Percentiles rank a stretch among this genome's conserved stretches.
Conservation (phyloP, 2,797 vertebrate genomes). For the Muraenolepis orangiensis region DNA sequence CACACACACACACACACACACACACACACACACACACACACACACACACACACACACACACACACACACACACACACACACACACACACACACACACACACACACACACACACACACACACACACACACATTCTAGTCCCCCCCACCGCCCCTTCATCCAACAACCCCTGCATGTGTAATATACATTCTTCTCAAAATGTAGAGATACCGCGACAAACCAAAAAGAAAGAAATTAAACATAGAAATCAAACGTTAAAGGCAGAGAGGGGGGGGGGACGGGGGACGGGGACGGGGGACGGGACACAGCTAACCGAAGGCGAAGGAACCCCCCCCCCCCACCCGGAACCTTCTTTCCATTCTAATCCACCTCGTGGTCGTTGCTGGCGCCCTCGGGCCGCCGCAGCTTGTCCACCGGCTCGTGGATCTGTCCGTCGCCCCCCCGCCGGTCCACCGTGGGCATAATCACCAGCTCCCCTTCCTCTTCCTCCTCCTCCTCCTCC, state of each 20-base stretch:
- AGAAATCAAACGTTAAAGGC: constrained; percentile 18
- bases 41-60: no score
- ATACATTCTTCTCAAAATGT: constrained; percentile 42
- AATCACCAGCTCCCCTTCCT: constrained; percentile 79
- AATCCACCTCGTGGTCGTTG: constrained; percentile 92
- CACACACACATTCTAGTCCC: background rate
- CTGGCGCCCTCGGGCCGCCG: constrained; percentile 92
- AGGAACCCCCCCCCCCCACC: no score
- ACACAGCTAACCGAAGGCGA: no score
- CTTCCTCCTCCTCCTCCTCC: constrained; percentile 80
- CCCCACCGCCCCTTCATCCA: constrained; percentile 26
- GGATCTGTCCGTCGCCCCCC: constrained; percentile 96
- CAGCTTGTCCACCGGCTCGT: constrained; percentile 95
- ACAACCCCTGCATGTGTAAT: constrained; percentile 15
- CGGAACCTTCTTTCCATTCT: no score
- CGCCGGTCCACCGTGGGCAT: constrained; percentile 90
- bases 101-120: no score
- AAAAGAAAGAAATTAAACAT: constrained; percentile 36
- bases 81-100: background rate
- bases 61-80: no score
- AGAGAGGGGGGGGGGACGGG: constrained; percentile 24
- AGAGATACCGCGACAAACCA: constrained; percentile 25
- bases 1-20: no score
- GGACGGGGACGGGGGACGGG: constrained; percentile 39
- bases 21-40: background rate